Percentiles rank a stretch among this genome's conserved stretches.
These are phyloP conservation scores for Salpingus planirostris DNA, from an alignment of 2,888 invertebrate species.

Conservation along the genomic window DNA sequence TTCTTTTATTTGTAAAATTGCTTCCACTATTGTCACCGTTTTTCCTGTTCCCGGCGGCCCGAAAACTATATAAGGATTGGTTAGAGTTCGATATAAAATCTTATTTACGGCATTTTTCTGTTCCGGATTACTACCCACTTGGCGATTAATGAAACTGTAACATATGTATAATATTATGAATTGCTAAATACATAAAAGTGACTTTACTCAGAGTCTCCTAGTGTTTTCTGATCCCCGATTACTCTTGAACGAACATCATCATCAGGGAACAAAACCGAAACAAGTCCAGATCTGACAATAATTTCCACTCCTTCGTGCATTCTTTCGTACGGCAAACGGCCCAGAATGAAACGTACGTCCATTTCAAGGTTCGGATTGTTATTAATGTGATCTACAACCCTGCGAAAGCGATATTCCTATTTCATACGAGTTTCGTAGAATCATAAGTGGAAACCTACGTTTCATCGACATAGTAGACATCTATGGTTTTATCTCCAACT, in stretches of 20 bases:
- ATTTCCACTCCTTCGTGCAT: conserved; percentile 42
- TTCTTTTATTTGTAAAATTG: conserved; percentile 46
- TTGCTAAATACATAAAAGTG: no score
- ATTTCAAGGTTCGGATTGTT: conserved; percentile 27
- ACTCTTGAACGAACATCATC: no score
- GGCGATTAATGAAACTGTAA: conserved; percentile 32
- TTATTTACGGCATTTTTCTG: conserved; percentile 59
- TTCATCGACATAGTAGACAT: conserved; percentile 35
- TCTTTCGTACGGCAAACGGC: conserved; percentile 42
- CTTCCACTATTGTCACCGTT: conserved; percentile 64
- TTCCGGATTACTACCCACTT: conserved; percentile 47
- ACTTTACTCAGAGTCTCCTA: no score
- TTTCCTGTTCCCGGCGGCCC: conserved; percentile 83
- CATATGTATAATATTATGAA: no score
- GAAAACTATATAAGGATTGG: conserved; percentile 71
- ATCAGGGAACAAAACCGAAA: conserved; percentile 24
- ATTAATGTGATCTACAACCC: conserved; percentile 19
- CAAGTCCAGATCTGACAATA: conserved; percentile 17
- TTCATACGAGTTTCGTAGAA: no score
- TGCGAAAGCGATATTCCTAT: no score
- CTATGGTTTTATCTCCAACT: conserved; percentile 38
- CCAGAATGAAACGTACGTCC: conserved; percentile 43
- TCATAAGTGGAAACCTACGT: conserved; percentile 27
- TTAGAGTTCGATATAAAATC: conserved; percentile 53
- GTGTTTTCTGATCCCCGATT: no score